A percentile compares a stretch with the other conserved stretches of the same genome.
Conservation (phyloP, 2,113 vertebrate genomes). For the Miniopterus natalensis region DNA sequence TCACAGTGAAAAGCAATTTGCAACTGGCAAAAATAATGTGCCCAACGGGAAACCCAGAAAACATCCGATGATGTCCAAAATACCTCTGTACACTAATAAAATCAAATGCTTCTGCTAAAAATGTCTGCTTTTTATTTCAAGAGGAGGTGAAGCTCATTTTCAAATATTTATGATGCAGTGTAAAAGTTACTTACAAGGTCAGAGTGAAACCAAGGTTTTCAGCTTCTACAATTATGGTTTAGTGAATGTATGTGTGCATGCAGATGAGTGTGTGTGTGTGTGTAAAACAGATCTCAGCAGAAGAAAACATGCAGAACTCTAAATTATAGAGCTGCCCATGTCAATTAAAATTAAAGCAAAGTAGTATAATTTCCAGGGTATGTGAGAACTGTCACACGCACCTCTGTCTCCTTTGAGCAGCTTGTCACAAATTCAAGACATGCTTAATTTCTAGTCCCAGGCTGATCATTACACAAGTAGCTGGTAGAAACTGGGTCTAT, state of each 20-base stretch:
- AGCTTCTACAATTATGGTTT: slow-evolving; percentile 71
- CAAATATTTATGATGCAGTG: slow-evolving; percentile 68
- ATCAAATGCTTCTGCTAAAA: slow-evolving; percentile 75
- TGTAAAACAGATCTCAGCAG: neutral
- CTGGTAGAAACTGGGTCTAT: slow-evolving; percentile 82
- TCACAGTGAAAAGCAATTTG: slow-evolving; percentile 52
- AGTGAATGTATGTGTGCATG: neutral
- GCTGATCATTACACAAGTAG: slow-evolving; percentile 80
- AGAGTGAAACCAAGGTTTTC: slow-evolving; percentile 79
- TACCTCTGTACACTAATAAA: slow-evolving; percentile 58
- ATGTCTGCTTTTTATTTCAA: slow-evolving; percentile 73
- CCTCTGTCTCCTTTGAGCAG: slow-evolving; percentile 73
- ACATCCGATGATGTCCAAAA: slow-evolving; percentile 39
- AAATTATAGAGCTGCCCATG: slow-evolving; percentile 74
- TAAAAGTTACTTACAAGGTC: slow-evolving; percentile 75
- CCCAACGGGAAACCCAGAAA: slow-evolving; percentile 37
- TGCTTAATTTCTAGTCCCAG: slow-evolving; percentile 78
- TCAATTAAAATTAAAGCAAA: slow-evolving; percentile 78
- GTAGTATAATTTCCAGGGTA: slow-evolving; percentile 76
- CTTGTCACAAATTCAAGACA: slow-evolving; percentile 70
- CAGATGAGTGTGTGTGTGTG: neutral
- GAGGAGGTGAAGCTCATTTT: slow-evolving; percentile 73
- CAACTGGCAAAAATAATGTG: slow-evolving; percentile 44
- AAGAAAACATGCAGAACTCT: slow-evolving; percentile 71
- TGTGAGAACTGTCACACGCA: slow-evolving; percentile 67